phyloP scores from a whole-genome alignment of 1,140 invertebrate genomes.

The Telenomus remus region DNA sequence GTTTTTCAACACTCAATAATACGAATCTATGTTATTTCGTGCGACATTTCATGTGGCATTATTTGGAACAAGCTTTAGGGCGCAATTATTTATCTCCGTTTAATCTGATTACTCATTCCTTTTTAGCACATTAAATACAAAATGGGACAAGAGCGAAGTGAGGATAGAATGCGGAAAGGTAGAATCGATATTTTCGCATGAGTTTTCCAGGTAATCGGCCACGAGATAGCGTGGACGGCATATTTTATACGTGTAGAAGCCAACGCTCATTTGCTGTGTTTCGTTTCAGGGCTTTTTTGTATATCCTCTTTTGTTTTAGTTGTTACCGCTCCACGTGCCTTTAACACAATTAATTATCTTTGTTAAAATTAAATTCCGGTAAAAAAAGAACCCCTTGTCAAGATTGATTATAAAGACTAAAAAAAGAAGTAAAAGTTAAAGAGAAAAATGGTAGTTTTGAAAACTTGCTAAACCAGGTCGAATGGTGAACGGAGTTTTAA shows the following conservation, averaged over 20 bases:
- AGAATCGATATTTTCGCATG: conserved; percentile 72
- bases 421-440: too few relatives aligned
- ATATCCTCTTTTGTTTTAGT: background rate
- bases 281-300: conserved; percentile 31
- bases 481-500: too few relatives aligned
- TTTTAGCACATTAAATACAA: conserved; percentile 33
- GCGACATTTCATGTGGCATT: too few relatives aligned
- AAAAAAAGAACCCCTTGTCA: too few relatives aligned
- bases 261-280: conserved; percentile 40
- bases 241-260: conserved; percentile 66
- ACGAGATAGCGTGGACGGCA: conserved; percentile 67
- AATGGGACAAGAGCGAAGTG: conserved; percentile 32
- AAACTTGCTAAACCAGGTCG: too few relatives aligned
- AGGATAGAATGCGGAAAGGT: conserved; percentile 25
- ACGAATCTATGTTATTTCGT: too few relatives aligned
- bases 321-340: conserved; percentile 6
- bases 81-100: conserved; percentile 34
- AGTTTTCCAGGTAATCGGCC: conserved; percentile 71
- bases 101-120: conserved; percentile 53
- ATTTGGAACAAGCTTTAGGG: too few relatives aligned
- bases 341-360: too few relatives aligned
- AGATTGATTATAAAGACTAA: too few relatives aligned
- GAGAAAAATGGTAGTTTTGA: too few relatives aligned
- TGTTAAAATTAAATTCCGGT: too few relatives aligned
- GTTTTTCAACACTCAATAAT: too few relatives aligned